Conservation (phyloP, 2,113 vertebrate species). For the Abramis brama region DNA sequence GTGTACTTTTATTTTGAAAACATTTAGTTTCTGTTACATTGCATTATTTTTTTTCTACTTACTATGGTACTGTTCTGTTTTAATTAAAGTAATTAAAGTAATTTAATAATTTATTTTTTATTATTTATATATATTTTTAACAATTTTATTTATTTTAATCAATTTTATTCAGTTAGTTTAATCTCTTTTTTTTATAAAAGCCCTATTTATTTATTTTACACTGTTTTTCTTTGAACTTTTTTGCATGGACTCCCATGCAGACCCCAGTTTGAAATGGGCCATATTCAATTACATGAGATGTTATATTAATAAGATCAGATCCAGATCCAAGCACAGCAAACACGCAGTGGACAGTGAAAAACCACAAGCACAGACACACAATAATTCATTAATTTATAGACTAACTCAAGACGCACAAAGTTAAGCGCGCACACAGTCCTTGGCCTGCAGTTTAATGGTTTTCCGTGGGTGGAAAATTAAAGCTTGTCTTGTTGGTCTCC, state of each 20-base stretch:
- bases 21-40: background rate
- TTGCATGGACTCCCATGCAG: background rate
- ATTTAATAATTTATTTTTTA: background rate
- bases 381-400: background rate
- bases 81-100: too few relatives aligned
- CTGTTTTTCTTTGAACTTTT: background rate
- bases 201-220: background rate
- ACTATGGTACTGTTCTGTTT: background rate
- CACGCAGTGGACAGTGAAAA: background rate
- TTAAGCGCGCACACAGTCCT: background rate
- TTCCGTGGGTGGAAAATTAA: constrained; percentile 31
- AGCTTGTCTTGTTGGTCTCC: background rate
- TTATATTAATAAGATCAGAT: background rate
- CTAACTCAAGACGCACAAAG: background rate
- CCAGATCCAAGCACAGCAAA: background rate
- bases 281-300: background rate
- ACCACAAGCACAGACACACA: background rate
- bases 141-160: background rate
- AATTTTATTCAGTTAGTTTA: background rate
- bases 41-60: background rate
- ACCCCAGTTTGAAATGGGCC: background rate
- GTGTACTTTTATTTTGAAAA: background rate
- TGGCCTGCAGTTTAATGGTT: background rate
- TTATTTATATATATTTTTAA: background rate
- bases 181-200: too few relatives aligned